phyloP scores from a whole-genome alignment of 2,113 vertebrate species.

The human (Homo sapiens) region DNA sequence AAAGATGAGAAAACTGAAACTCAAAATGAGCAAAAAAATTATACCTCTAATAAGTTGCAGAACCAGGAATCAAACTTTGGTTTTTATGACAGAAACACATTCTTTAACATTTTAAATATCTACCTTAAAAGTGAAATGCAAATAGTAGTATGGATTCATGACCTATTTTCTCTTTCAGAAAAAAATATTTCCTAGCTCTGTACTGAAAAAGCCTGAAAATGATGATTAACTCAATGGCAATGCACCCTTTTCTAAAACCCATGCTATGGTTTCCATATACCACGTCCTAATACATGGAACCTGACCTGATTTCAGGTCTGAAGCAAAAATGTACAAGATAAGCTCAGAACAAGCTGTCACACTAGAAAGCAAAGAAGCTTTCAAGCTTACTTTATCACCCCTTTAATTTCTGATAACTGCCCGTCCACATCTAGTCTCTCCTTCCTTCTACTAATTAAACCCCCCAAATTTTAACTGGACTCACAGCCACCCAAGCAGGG shows the following conservation, averaged over 20 bases:
- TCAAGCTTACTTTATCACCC: neutral
- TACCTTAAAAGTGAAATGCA: constrained; percentile 7
- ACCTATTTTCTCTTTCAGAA: neutral
- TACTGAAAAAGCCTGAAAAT: neutral
- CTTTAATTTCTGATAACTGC: neutral
- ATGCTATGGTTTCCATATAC: neutral
- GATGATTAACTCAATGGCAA: neutral
- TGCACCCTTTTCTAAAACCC: neutral
- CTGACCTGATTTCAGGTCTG: neutral
- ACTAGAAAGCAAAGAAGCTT: neutral
- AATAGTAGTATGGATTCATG: neutral
- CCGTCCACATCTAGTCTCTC: neutral
- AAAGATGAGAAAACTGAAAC: neutral
- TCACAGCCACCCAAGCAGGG: neutral
- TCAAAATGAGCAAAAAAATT: neutral
- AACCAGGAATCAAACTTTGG: neutral
- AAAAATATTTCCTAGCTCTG: neutral
- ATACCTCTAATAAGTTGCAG: neutral
- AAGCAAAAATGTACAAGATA: neutral
- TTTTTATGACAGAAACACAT: neutral
- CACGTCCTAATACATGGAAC: neutral
- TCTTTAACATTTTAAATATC: constrained; percentile 16
- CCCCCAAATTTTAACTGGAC: neutral
- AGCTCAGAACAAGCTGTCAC: neutral
- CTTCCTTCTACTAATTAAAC: neutral